Percentiles rank a stretch among this genome's conserved stretches.
Conservation (phyloP, 2,888 invertebrate genomes). For the Plusia festucae region DNA sequence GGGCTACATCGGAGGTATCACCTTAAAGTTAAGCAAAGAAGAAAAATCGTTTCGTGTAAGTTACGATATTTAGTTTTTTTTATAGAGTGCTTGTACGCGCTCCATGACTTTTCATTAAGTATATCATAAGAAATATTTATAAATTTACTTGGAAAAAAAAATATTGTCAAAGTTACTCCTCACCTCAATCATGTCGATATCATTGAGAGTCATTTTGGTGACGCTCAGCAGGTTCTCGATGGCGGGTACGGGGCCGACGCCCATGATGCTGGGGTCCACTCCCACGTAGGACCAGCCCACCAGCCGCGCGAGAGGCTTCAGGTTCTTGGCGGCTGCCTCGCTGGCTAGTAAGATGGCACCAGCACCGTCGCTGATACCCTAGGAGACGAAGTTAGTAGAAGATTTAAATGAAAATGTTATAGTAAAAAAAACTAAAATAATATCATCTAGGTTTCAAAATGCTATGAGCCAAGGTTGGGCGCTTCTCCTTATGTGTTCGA, state of each 20-base stretch:
- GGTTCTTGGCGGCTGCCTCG: conserved; percentile 95
- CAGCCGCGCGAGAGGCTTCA: conserved; percentile 97
- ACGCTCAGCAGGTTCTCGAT: conserved; percentile 95
- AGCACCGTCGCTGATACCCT: conserved; percentile 99
- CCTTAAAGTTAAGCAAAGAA: too few relatives aligned
- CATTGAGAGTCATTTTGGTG: conserved; percentile 93
- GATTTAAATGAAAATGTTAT: background rate
- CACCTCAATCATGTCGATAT: conserved; percentile 98
- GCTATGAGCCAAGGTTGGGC: too few relatives aligned
- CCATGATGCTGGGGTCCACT: conserved; percentile 99
- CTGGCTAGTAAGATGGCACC: conserved; percentile 97
- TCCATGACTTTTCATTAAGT: too few relatives aligned
- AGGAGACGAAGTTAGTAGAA: too few relatives aligned
- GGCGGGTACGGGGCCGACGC: conserved; percentile 98
- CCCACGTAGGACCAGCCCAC: conserved; percentile 98
- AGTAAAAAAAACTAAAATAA: too few relatives aligned
- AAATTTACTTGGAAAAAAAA: background rate
- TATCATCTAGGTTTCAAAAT: too few relatives aligned
- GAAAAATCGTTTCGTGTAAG: too few relatives aligned
- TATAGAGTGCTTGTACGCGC: too few relatives aligned
- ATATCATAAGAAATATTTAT: too few relatives aligned
- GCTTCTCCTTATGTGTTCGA: too few relatives aligned
- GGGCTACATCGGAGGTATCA: too few relatives aligned
- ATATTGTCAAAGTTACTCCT: conserved; percentile 11
- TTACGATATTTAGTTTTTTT: too few relatives aligned